These are phyloP conservation scores for Drosophila pruinosa DNA, from an alignment of 1,140 invertebrate species.

Conservation along the genomic window DNA sequence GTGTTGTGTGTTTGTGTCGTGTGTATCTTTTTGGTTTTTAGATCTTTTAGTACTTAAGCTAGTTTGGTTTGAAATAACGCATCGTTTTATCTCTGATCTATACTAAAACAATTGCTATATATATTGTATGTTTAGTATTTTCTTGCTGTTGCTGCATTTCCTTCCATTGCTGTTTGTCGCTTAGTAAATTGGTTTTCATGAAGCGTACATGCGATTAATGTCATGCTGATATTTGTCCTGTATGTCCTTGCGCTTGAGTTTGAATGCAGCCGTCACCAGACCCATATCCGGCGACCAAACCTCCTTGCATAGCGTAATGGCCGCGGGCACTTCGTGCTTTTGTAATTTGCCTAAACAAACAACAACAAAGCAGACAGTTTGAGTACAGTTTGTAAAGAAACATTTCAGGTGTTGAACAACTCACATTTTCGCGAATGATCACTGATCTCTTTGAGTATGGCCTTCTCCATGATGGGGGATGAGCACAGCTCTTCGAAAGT, in stretches of 20 bases:
- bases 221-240: constrained; percentile 95
- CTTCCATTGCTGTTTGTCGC: constrained; percentile 18
- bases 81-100: constrained; percentile 33
- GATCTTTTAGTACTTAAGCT: constrained; percentile 62
- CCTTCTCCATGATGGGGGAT: constrained; percentile 88
- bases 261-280: constrained; percentile 98
- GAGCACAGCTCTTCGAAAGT: constrained; percentile 90
- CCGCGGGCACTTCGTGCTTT: constrained; percentile 96
- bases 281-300: constrained; percentile 98
- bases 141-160: constrained; percentile 2
- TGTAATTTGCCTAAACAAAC: constrained; percentile 88
- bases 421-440: constrained; percentile 93
- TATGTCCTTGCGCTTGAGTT: constrained; percentile 97
- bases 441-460: constrained; percentile 90
- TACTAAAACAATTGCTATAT: constrained; percentile 35
- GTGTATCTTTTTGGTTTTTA: constrained; percentile 44
- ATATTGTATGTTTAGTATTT: constrained; percentile 27
- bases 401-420: constrained; percentile 39
- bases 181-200: constrained; percentile 86
- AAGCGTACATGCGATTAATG: constrained; percentile 96
- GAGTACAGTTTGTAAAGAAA: neutral
- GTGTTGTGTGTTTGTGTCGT: neutral
- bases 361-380: no score
- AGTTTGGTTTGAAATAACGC: constrained; percentile 53
- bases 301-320: constrained; percentile 93